Conservation (phyloP, 2,888 invertebrate species). For the Arrhopalites spinosus region DNA sequence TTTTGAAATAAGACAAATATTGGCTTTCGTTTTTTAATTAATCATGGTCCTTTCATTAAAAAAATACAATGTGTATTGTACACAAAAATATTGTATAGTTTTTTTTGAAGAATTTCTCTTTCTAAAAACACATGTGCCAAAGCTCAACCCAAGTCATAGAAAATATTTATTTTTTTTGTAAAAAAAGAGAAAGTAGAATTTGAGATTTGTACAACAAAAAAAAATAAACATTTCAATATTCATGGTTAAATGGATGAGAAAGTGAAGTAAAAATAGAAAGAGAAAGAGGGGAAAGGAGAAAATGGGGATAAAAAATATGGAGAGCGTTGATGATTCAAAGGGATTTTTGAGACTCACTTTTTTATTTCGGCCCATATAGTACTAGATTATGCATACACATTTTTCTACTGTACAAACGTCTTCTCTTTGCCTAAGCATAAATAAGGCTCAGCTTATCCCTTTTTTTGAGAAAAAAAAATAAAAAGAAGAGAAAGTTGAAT, state of each 20-base stretch:
- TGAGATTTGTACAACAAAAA: no score
- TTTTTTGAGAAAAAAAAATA: not conserved
- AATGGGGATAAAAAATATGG: not conserved
- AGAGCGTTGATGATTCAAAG: constrained; percentile 21
- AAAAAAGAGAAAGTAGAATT: not conserved
- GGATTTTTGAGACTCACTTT: constrained; percentile 4
- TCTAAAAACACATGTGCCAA: no score
- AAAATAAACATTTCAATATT: not conserved
- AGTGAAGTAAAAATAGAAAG: not conserved
- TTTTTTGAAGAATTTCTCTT: no score
- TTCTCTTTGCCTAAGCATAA: not conserved
- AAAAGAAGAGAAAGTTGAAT: not conserved
- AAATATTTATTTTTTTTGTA: no score
- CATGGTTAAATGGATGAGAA: constrained; percentile 1
- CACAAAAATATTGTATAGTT: no score
- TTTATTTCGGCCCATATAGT: constrained; percentile 6
- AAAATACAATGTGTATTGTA: no score
- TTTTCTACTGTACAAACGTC: not conserved
- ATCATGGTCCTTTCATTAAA: no score
- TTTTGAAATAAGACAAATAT: no score
- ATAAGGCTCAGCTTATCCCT: not conserved
- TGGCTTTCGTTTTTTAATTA: no score
- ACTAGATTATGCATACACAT: constrained; percentile 10
- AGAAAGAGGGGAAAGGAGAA: not conserved
- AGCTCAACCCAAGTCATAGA: no score